Conservation (phyloP, 92 coral and sea anemone genomes). For the Diadumene lineata region DNA sequence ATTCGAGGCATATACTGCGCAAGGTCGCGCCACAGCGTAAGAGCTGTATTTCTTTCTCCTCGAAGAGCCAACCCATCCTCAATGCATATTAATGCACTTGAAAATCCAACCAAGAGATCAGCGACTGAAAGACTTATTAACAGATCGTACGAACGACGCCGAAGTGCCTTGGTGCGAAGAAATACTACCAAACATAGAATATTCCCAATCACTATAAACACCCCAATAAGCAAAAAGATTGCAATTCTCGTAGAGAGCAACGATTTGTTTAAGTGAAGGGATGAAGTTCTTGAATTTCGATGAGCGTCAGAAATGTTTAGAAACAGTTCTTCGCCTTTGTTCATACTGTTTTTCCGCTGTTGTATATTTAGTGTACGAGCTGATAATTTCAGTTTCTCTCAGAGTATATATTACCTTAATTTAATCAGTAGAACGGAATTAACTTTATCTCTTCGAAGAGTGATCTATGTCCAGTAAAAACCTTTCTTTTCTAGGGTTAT, state of each 20-base stretch:
- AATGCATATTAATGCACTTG: conserved; percentile 12
- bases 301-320: no score
- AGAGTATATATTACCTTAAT: no score
- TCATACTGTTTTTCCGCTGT: no score
- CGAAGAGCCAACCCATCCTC: conserved; percentile 11
- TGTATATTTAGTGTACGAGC: no score
- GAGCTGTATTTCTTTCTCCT: neutral
- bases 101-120: conserved; percentile 16
- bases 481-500: no score
- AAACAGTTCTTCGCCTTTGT: no score
- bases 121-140: conserved; percentile 24
- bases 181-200: conserved; percentile 18
- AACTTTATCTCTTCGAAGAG: no score
- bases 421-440: no score
- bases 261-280: neutral
- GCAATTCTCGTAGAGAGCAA: conserved; percentile 9
- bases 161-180: conserved; percentile 9
- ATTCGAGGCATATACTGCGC: conserved; percentile 18
- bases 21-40: conserved; percentile 15
- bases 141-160: conserved; percentile 26
- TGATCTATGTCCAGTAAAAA: no score
- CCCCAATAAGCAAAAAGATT: conserved; percentile 1
- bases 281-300: no score
- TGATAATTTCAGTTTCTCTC: no score
- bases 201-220: conserved; percentile 18